Conservation (phyloP, 2,888 invertebrate species). For the Spodoptera picta region DNA sequence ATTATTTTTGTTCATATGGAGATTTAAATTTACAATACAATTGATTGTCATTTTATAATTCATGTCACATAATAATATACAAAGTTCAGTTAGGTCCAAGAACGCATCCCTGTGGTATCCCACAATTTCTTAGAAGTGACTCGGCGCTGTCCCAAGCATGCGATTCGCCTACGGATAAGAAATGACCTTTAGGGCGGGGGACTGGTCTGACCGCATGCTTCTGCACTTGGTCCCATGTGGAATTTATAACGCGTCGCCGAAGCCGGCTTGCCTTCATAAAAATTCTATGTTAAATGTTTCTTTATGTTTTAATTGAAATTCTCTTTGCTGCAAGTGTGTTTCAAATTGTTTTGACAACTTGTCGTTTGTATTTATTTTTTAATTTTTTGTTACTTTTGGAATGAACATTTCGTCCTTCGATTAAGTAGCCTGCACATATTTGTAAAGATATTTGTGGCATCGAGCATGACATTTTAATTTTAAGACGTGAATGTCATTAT, state of each 20-base stretch:
- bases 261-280: slow-evolving; percentile 64
- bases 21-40: slow-evolving; percentile 1
- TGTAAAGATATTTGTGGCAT: not conserved
- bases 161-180: slow-evolving; percentile 80
- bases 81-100: slow-evolving; percentile 44
- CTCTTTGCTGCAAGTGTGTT: slow-evolving; percentile 32
- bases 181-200: slow-evolving; percentile 81
- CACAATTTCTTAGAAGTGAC: slow-evolving; percentile 42
- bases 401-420: not conserved
- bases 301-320: slow-evolving; percentile 52
- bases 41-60: slow-evolving; percentile 10
- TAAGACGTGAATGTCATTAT: too few relatives aligned
- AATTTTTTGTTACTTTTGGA: slow-evolving; percentile 2
- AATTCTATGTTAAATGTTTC: slow-evolving; percentile 61
- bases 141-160: slow-evolving; percentile 65
- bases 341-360: slow-evolving; percentile 15
- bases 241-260: slow-evolving; percentile 70
- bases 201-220: slow-evolving; percentile 84
- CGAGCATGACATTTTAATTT: not conserved
- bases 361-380: slow-evolving; percentile 4
- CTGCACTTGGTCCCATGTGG: slow-evolving; percentile 64
- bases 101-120: slow-evolving; percentile 50
- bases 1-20: not conserved
- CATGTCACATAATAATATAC: slow-evolving; percentile 6
- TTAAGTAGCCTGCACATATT: not conserved